Evolutionary conservation across 1,140 invertebrate genomes (phyloP).

Genomic region (Aphelinus atriplicis): DNA sequence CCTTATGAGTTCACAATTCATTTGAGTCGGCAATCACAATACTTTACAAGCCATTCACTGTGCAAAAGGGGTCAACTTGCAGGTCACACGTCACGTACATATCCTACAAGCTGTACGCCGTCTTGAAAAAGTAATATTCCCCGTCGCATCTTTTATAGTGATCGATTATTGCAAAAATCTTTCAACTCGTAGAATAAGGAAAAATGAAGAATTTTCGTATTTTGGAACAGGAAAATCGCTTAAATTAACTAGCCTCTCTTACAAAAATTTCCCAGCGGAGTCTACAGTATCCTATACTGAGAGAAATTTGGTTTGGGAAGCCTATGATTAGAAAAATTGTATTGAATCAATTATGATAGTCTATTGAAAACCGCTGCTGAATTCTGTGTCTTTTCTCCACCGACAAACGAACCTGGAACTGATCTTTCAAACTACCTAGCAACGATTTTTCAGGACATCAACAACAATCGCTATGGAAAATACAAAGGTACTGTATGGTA

Average conservation of each 20-base stretch:
- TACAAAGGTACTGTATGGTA: no score
- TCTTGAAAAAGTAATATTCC: not conserved
- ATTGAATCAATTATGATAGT: no score
- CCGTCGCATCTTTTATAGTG: not conserved
- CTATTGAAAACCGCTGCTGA: no score
- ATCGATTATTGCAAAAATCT: not conserved
- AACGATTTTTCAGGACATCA: no score
- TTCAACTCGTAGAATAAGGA: not conserved
- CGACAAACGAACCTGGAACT: no score
- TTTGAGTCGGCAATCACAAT: conserved; percentile 9
- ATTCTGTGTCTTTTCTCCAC: no score
- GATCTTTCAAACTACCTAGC: no score
- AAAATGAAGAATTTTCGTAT: not conserved
- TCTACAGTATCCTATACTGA: not conserved
- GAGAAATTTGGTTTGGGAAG: no score
- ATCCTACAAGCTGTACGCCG: not conserved
- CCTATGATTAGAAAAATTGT: no score
- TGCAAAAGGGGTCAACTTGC: not conserved
- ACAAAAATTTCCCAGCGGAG: not conserved
- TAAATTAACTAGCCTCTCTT: not conserved
- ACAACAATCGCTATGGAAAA: no score
- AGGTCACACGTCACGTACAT: conserved; percentile 2
- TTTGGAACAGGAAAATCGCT: not conserved
- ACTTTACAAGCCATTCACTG: not conserved
- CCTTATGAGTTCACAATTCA: not conserved